A percentile compares a stretch with the other conserved stretches of the same genome.
These are phyloP conservation scores for Zosterops hypoxanthus DNA, from an alignment of 2,113 vertebrate species.

Conservation along the genomic window DNA sequence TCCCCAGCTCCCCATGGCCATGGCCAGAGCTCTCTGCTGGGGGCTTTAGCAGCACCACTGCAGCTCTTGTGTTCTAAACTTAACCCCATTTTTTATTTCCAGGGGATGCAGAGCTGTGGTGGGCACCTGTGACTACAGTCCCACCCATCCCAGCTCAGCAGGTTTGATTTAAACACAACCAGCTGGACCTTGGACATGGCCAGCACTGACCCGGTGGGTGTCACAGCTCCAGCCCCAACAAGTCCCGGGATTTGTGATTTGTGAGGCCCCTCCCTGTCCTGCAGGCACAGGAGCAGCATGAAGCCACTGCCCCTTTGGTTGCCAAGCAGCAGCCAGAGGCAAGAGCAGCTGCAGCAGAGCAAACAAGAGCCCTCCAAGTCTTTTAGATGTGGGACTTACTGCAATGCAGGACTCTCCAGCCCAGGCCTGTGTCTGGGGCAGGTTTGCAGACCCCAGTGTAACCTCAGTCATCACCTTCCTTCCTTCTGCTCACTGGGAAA, in stretches of 20 bases:
- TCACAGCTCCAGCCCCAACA: background rate
- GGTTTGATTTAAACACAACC: background rate
- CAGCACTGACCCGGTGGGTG: too few relatives aligned
- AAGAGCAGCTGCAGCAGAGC: background rate
- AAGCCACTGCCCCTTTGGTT: rapidly evolving
- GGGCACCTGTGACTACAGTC: rapidly evolving
- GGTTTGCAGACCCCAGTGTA: background rate
- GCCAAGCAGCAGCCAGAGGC: background rate
- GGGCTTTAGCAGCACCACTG: background rate
- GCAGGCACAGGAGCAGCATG: background rate
- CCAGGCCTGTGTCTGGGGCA: background rate
- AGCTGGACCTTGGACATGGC: too few relatives aligned
- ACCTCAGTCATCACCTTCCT: background rate
- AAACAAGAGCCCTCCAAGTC: background rate
- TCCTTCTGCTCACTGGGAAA: background rate
- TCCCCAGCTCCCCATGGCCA: rapidly evolving
- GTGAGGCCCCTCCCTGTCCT: background rate
- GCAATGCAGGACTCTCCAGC: rapidly evolving
- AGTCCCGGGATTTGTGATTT: too few relatives aligned
- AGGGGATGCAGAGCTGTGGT: rapidly evolving
- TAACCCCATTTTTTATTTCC: background rate
- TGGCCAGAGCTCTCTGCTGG: background rate
- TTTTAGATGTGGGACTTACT: rapidly evolving
- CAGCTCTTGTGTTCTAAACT: background rate
- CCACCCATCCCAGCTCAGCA: background rate